Evolutionary conservation across 2,888 invertebrate species (phyloP).

Genomic region (Carcina quercana): DNA sequence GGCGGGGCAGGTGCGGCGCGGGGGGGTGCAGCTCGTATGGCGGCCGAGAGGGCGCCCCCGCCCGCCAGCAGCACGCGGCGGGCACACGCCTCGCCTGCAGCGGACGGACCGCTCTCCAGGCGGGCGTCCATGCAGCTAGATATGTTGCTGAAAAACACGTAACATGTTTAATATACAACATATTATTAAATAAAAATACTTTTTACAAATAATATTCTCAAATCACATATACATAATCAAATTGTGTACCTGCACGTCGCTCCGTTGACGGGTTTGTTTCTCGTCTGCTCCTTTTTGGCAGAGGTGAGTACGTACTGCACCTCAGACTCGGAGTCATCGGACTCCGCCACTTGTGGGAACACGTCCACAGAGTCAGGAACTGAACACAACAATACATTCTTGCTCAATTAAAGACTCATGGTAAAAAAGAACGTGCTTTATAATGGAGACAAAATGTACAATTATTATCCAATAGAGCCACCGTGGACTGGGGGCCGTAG

Average conservation of each 20-base stretch:
- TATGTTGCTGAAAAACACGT: constrained; percentile 42
- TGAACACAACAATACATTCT: constrained; percentile 1
- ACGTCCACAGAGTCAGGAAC: constrained; percentile 27
- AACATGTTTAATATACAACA: no score
- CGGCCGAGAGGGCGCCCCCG: constrained; percentile 68
- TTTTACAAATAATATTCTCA: no score
- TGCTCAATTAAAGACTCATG: no score
- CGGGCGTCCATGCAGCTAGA: constrained; percentile 71
- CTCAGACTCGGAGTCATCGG: constrained; percentile 88
- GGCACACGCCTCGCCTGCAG: constrained; percentile 83
- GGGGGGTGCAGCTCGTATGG: constrained; percentile 36
- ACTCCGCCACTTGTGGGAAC: constrained; percentile 78
- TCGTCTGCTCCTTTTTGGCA: constrained; percentile 60
- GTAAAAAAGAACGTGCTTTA: no score
- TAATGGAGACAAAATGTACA: no score
- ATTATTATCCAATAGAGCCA: no score
- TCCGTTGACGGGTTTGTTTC: constrained; percentile 41
- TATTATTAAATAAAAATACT: no score
- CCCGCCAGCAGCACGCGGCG: constrained; percentile 81
- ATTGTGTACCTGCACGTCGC: constrained; percentile 41
- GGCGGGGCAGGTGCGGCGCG: constrained; percentile 23
- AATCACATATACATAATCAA: no score
- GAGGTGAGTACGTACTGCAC: constrained; percentile 77
- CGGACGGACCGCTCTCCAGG: constrained; percentile 86
- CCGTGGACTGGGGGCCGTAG: no score